phyloP scores from a whole-genome alignment of 2,113 vertebrate genomes.

The Gracilinanus agilis region DNA sequence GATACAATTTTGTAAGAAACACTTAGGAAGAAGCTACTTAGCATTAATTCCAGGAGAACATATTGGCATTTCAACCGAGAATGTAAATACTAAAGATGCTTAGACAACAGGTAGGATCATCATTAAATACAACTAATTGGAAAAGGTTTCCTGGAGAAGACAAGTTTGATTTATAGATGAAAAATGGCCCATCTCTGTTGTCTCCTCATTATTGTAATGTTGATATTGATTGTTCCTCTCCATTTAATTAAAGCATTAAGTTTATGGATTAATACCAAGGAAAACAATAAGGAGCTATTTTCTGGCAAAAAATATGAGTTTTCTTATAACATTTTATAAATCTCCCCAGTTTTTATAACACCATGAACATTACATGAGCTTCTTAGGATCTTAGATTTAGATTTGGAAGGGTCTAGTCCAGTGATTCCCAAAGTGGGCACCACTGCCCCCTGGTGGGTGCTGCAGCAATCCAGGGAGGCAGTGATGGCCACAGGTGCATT shows the following conservation, averaged over 20 bases:
- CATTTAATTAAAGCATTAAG: slow-evolving; percentile 27
- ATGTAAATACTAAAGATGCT: slow-evolving; percentile 7
- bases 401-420: neutral
- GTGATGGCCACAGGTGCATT: too few relatives aligned
- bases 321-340: neutral
- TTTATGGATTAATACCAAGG: slow-evolving; percentile 32
- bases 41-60: slow-evolving; percentile 5
- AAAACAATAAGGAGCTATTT: neutral
- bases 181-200: slow-evolving; percentile 8
- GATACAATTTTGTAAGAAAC: neutral
- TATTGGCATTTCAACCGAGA: too few relatives aligned
- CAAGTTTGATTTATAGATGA: slow-evolving; percentile 36
- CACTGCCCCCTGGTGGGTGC: too few relatives aligned
- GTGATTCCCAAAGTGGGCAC: too few relatives aligned
- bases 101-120: neutral
- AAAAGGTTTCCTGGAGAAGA: neutral
- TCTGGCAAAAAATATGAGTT: neutral
- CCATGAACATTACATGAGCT: neutral
- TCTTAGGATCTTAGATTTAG: neutral
- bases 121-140: neutral
- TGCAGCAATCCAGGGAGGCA: too few relatives aligned
- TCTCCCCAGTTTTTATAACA: neutral
- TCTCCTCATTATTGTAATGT: slow-evolving; percentile 36
- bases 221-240: slow-evolving; percentile 22
- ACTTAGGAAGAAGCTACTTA: slow-evolving; percentile 29